These are phyloP conservation scores for Acyrthosiphon pisum DNA, from an alignment of 1,140 invertebrate species.

Conservation along the genomic window DNA sequence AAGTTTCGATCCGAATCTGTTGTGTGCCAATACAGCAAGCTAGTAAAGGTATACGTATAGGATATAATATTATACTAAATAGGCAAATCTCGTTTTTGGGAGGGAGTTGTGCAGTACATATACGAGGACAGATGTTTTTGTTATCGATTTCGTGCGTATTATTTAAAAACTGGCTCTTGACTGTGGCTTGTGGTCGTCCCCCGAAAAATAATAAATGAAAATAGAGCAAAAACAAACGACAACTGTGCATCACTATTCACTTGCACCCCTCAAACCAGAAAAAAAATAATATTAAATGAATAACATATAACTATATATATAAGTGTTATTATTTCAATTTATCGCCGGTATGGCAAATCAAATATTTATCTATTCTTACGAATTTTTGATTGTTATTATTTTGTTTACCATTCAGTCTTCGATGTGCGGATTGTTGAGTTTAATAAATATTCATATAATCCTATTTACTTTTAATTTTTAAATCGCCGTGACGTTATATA, in stretches of 20 bases:
- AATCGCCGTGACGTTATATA: no score
- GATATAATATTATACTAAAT: neutral
- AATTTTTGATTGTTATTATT: neutral
- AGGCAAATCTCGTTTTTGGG: neutral
- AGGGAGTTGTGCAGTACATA: neutral
- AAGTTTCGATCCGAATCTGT: neutral
- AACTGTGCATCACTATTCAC: neutral
- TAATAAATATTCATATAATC: neutral
- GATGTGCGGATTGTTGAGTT: neutral
- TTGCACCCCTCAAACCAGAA: neutral
- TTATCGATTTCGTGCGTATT: slow-evolving; percentile 7
- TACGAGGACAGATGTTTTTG: slow-evolving; percentile 34
- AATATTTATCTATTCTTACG: slow-evolving; percentile 32
- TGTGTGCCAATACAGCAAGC: neutral
- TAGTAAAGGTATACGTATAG: neutral
- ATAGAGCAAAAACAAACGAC: slow-evolving; percentile 4
- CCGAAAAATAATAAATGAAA: slow-evolving; percentile 44
- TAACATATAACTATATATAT: neutral
- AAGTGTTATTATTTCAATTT: slow-evolving; percentile 42
- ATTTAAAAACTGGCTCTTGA: slow-evolving; percentile 50
- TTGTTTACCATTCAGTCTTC: neutral
- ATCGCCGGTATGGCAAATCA: neutral
- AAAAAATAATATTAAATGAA: neutral
- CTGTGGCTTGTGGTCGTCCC: slow-evolving; percentile 36
- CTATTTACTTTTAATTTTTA: no score